Evolutionary conservation across 2,113 vertebrate genomes (phyloP).

Genomic region (Zosterops lateralis): DNA sequence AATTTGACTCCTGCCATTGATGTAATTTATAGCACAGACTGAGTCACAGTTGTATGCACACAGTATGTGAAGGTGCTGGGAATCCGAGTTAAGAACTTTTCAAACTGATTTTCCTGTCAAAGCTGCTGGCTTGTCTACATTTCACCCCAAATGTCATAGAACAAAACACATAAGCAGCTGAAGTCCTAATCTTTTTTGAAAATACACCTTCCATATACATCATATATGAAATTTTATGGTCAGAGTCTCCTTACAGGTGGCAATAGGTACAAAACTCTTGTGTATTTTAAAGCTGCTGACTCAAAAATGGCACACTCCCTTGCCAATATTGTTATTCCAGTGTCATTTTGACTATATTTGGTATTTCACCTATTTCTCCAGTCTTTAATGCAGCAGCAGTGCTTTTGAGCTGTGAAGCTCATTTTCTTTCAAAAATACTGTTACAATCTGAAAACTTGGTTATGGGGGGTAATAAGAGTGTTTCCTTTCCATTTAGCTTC

Average conservation of each 20-base stretch:
- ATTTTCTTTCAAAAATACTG: neutral
- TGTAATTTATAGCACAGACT: neutral
- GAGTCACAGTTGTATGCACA: neutral
- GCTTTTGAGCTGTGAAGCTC: neutral
- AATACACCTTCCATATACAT: neutral
- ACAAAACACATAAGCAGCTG: neutral
- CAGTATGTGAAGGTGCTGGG: neutral
- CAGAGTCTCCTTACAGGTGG: neutral
- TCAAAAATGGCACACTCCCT: neutral
- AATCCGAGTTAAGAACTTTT: neutral
- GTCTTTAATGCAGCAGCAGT: neutral
- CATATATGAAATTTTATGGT: neutral
- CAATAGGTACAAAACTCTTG: neutral
- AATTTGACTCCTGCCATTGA: neutral
- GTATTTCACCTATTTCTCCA: neutral
- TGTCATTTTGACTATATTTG: rapidly evolving
- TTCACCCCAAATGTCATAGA: neutral
- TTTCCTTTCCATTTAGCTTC: neutral
- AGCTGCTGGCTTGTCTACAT: neutral
- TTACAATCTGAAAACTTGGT: neutral
- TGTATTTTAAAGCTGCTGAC: neutral
- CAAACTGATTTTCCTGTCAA: neutral
- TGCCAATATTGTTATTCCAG: neutral
- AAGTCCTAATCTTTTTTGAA: neutral
- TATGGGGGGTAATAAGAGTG: neutral